Percentiles rank a stretch among this genome's conserved stretches.
These are phyloP conservation scores for Xiphophorus hellerii DNA, from an alignment of 2,113 vertebrate genomes.

Conservation along the genomic window DNA sequence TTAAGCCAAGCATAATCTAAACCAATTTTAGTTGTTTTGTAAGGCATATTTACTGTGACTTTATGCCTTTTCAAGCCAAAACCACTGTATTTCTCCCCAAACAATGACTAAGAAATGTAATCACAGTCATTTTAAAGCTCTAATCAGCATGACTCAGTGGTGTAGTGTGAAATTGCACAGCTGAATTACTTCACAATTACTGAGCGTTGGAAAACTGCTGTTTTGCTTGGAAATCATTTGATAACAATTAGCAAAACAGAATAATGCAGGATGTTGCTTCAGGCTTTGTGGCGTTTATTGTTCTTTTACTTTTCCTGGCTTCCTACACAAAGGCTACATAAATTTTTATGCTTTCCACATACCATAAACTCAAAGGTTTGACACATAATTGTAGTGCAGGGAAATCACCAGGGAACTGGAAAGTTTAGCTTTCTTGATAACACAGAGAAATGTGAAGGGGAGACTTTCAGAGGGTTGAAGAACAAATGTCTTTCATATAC, in stretches of 20 bases:
- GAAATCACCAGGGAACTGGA: slow-evolving; percentile 5
- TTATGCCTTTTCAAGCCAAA: neutral
- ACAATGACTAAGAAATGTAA: neutral
- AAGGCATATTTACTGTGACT: neutral
- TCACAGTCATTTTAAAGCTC: neutral
- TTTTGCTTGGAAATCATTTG: slow-evolving; percentile 20
- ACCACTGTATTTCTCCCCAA: neutral
- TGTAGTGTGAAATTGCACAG: neutral
- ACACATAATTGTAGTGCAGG: slow-evolving; percentile 13
- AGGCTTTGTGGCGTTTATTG: neutral
- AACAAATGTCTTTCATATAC: slow-evolving; percentile 21
- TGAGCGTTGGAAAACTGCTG: slow-evolving; percentile 17
- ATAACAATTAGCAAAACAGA: slow-evolving; percentile 28
- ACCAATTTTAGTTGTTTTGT: slow-evolving; percentile 5
- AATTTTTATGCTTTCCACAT: neutral
- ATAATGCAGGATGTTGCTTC: slow-evolving; percentile 23
- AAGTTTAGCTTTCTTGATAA: slow-evolving; percentile 19
- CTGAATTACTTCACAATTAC: neutral
- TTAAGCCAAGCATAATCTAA: slow-evolving; percentile 53
- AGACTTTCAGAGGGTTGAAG: slow-evolving; percentile 20
- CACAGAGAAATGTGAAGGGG: slow-evolving; percentile 8
- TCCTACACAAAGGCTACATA: neutral
- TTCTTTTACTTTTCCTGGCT: neutral
- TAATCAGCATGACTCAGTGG: neutral
- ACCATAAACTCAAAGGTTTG: slow-evolving; percentile 10